Evolutionary conservation across 2,113 vertebrate genomes (phyloP), one percentile per base, ranked within the genome.

Genomic region (Caranx melampygus): DNA sequence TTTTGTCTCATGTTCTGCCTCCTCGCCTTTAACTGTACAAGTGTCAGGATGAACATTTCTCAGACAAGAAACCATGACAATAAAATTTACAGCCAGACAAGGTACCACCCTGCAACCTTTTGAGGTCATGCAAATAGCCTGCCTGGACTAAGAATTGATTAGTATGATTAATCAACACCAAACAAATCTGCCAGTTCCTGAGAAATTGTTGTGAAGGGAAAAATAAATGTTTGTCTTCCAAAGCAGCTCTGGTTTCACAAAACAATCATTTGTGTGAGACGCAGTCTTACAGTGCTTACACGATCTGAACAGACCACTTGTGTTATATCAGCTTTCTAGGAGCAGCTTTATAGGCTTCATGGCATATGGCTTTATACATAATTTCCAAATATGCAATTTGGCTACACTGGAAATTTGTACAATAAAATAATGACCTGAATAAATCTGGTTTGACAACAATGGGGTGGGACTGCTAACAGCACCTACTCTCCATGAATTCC

Each of bases 241-340:
- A 59, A n/a, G 15, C 65, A 67, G 40, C 54, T 75, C 67, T 51
- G 62, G 63, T 33, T 72, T 59, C 34, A 10, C 40, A 82, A 54
- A 74, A 87, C 62, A 83, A 82, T 63, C 64, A 75, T 84, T 69
- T 78, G 75, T 76, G 72, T 73, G 76, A 62, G 72, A 66, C 58
- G 26, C 16, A 82, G 55, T 47, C 60, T 52, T 75, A n/a, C 21
- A 44, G 40, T 62, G 80, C 33, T 87, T 85, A 79, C 57, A 37
- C 52, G 58, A 63, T 63, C 63, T 54, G 15, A 57, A 55, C 34
- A 82, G 61, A 61, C 47, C 79, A 44, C 63, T 72, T 45, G 31
- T 60, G 70, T 68, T 55, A 26, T 40, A 52, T 68, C 54, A 62
- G 15, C 42, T 72, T 42, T 49, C 7, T 35, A 49, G 63, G 73